Conservation (phyloP, 2,888 invertebrate species). For the Ectobius pallidus region DNA sequence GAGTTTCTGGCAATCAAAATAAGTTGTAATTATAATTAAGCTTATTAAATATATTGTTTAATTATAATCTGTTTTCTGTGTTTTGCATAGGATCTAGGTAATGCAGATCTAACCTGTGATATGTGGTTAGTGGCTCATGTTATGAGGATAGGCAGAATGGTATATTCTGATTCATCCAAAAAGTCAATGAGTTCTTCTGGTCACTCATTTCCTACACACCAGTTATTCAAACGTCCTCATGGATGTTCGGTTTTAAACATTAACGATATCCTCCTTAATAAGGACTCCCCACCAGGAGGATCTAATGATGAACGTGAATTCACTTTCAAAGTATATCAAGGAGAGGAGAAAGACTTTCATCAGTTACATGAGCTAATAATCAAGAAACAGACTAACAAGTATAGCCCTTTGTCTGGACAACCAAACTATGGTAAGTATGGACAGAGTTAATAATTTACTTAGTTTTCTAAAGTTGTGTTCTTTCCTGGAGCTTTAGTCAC, state of each 20-base stretch:
- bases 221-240: conserved; percentile 68
- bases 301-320: conserved; percentile 62
- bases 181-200: conserved; percentile 53
- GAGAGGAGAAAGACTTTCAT: conserved; percentile 88
- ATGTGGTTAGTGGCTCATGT: conserved; percentile 89
- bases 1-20: no score
- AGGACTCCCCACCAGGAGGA: conserved; percentile 34
- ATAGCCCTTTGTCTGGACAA: conserved; percentile 79
- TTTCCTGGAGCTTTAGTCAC: no score
- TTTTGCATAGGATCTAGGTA: conserved; percentile 74
- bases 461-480: background rate
- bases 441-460: background rate
- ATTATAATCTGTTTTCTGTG: no score
- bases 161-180: conserved; percentile 67
- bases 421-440: conserved; percentile 75
- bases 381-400: conserved; percentile 82
- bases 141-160: conserved; percentile 86
- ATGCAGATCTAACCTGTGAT: conserved; percentile 82
- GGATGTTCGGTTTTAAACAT: conserved; percentile 85
- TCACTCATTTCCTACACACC: conserved; percentile 35
- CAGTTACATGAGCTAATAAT: conserved; percentile 89
- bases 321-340: conserved; percentile 81
- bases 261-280: conserved; percentile 57
- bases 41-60: no score
- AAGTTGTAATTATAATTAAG: no score